Base-by-base conservation (phyloP, 2,888 invertebrate genomes). In the Germaria angustata region DNA sequence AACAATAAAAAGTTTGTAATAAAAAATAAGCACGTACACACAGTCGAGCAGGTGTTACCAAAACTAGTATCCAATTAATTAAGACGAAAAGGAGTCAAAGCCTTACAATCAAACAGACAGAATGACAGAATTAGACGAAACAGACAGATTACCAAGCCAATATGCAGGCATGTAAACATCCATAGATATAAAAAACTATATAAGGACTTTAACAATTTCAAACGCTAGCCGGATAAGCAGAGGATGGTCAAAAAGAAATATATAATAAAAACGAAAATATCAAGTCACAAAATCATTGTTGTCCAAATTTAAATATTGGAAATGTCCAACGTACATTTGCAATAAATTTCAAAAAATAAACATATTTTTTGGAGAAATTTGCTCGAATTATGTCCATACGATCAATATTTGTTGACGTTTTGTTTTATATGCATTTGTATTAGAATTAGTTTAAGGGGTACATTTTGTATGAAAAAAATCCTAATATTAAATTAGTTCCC, bases 1-100 rank as follows among this genome's bases (percentile, higher is more conserved):
- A 78, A 71, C 71, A 71, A 55, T 46, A 63, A 44, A 69, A 61
- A 69, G 24, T 63, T 71, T 55, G 2, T 32, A 15, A 39, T 28
- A 46, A 13, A 46, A 20, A 36, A 75, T 41, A 32, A n/a, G 34
- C 15, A 44, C 2, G 15, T 9, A 73, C 24, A 36, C 41, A 36
- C 41, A 22, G 13, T 15, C 55, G 49, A 51, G 55, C 73, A 78
- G 77, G 53, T 73, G 68, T 73, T 68, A 34, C 68, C 73, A 69
- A 78, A 77, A 81, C 55, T 49, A n/a, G n/a, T 28, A 77, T 55
- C 36, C 63, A 72, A 63, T 55, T 77, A 77, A 77, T 81, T 73
- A 57, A 55, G 44, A 41, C 13, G 44, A 39, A 46, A 46, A 46
- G 13, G 66, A 72, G 11, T 32, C 32, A 24, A 28, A 32, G 24